These are phyloP conservation scores for Caenorhabditis tropicalis DNA, from an alignment of 1,140 invertebrate species.

Conservation along the genomic window DNA sequence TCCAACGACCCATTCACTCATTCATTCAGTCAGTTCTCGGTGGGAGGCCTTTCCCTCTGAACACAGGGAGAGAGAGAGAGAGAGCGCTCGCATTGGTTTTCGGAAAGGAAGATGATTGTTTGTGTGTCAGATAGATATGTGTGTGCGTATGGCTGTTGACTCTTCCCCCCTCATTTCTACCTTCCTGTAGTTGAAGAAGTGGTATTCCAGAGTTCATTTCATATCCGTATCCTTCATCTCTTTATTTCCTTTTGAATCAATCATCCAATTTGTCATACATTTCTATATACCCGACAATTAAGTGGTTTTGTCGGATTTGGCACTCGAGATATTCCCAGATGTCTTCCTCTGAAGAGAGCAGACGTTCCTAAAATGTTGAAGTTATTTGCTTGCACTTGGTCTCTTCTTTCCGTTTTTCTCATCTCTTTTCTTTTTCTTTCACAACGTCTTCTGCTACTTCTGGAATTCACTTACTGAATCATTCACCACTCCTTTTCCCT, in stretches of 20 bases:
- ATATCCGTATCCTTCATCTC: background rate
- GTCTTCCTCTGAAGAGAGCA: slow-evolving; percentile 26
- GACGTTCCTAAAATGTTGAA: slow-evolving; percentile 9
- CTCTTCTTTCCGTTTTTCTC: slow-evolving; percentile 28
- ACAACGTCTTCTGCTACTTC: slow-evolving; percentile 20
- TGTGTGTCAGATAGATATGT: slow-evolving; percentile 45
- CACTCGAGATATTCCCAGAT: slow-evolving; percentile 18
- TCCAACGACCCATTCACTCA: slow-evolving; percentile 43
- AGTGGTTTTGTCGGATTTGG: slow-evolving; percentile 21
- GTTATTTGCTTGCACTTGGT: slow-evolving; percentile 30
- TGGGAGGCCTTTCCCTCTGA: slow-evolving; percentile 43
- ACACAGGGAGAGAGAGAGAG: slow-evolving; percentile 29
- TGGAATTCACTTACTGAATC: slow-evolving; percentile 42
- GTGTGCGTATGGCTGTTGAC: slow-evolving; percentile 42
- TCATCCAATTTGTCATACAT: slow-evolving; percentile 1
- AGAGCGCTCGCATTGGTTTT: slow-evolving; percentile 33
- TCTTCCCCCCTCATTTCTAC: background rate
- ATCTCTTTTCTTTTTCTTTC: slow-evolving; percentile 19
- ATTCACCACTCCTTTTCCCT: background rate
- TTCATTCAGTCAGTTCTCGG: slow-evolving; percentile 43
- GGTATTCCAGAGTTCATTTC: slow-evolving; percentile 22
- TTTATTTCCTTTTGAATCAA: background rate
- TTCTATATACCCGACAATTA: slow-evolving; percentile 27
- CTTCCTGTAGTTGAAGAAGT: slow-evolving; percentile 7
- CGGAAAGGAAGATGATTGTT: slow-evolving; percentile 44